Evolutionary conservation across 2,113 vertebrate species (phyloP), one percentile per base, ranked within the genome.

Genomic region (Penelope pileata): DNA sequence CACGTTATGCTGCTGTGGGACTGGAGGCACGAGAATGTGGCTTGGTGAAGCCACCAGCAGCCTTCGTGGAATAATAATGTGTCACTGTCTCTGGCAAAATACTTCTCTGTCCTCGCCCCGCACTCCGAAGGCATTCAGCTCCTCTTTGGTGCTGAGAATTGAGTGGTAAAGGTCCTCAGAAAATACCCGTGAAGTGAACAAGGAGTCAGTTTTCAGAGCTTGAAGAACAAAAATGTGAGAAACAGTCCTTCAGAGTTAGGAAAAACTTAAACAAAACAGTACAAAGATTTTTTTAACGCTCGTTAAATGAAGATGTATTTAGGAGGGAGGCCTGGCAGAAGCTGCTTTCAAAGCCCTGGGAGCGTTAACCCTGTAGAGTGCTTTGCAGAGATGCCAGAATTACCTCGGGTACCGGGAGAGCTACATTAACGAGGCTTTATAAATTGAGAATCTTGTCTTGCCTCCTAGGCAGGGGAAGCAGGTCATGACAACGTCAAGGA

Each of bases 401-500:
- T n/a, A 64, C 21, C 66, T 82, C 30, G 48, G 75, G 74, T 91
- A 40, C 42, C 66, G n/a, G 56, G 50, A 89, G 60, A 86, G 14
- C 9, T 43, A 64, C 54, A 8, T 73, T 91, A 60, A 51, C 16
- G 23, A 91, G 66, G 30, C 48, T 45, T 72, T 90, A 53, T 21
- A 56, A 79, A 75, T 91, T 40, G 54, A 74, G 50, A 86, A 50
- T 27, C 34, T 85, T 77, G 53, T 82, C n/a, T 21, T 87, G 29
- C 18, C 32, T 62, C 67, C 64, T 59, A 72, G 62, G 13, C 56
- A 45, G 19, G 72, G 72, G 38, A 88, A 54, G 48, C 83, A 68
- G 66, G 47, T 11, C 29, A 45, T 32, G 42, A 1, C 77, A 80
- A 77, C 27, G 69, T 91, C 29, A 84, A 16, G 38, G 34, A 50